Percentiles rank a stretch among this genome's conserved stretches.
Conservation (phyloP, 30 jellyfish, hydroid and myxozoan genomes). For the Aurelia aurita complex sp. Pacific region DNA sequence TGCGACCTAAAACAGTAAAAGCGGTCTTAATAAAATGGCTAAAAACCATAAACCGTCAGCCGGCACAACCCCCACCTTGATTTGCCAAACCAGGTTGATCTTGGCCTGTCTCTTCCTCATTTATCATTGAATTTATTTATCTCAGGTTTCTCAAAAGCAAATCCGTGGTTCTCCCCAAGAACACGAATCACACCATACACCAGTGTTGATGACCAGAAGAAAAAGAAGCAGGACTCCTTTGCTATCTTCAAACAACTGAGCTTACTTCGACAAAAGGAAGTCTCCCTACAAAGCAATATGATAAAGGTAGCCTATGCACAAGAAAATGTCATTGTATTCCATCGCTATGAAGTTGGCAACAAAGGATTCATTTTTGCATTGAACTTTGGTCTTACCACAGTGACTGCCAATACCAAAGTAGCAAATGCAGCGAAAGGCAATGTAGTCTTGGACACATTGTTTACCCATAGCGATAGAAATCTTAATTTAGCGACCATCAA, state of each 20-base stretch:
- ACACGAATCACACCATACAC: constrained; percentile 6
- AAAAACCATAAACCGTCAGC: no score
- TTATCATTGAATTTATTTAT: neutral
- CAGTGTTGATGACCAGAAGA: constrained; percentile 30
- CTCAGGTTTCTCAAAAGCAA: constrained; percentile 33
- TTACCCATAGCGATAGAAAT: constrained; percentile 1
- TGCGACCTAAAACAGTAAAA: no score
- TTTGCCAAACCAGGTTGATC: no score
- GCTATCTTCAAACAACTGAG: constrained; percentile 18
- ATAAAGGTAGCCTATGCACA: constrained; percentile 28
- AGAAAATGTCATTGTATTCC: constrained; percentile 24
- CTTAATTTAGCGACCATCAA: neutral
- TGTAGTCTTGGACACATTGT: constrained; percentile 53
- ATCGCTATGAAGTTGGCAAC: constrained; percentile 25
- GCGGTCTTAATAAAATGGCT: no score
- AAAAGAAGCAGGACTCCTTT: constrained; percentile 19
- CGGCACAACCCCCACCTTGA: no score
- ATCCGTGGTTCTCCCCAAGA: constrained; percentile 46
- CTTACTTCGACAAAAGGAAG: constrained; percentile 23
- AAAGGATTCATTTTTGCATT: constrained; percentile 55
- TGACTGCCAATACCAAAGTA: neutral
- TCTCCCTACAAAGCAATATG: constrained; percentile 26
- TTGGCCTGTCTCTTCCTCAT: no score
- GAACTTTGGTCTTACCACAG: constrained; percentile 14
- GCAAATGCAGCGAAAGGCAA: constrained; percentile 1